Base-by-base conservation (phyloP, 2,113 vertebrate genomes). In the Bos taurus region DNA sequence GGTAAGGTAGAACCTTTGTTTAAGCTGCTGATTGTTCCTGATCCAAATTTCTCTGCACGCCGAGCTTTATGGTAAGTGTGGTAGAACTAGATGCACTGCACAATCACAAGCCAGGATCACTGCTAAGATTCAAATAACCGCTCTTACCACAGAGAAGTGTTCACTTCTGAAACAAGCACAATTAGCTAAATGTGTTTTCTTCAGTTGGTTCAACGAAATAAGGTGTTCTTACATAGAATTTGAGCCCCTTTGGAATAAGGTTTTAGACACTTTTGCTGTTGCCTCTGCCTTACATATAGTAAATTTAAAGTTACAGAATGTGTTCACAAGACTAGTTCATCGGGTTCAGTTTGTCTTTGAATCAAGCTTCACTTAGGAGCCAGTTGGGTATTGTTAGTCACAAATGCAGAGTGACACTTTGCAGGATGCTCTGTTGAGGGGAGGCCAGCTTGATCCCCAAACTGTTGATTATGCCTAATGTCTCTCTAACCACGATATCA, bases 131-230 rank as follows among this genome's bases (percentile, higher is more conserved):
- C 80, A 74, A 57, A 36, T 26, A 48, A 17, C 52, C 6, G 48
- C 12, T 36, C 59, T 40, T 16, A 21, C 23, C 40, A 25, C 71
- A 50, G 83, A 43, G 15, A 48, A 36, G 57, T 43, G 5, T 86
- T 90, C 36, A 64, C 25, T 96, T 74, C 67, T 90, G 74, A 96
- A 96, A 90, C 48, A 95, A 92, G 62, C 50, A 50, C 67, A 78
- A 1, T 46, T 40, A 57, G 36, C 59, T 71, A 60, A n/a, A 59
- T 54, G 59, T 74, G 30, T 89, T 52, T 96, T 80, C 26, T 88
- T 62, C 82, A 14, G 50, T 54, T 81, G n/a, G 33, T 36, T 92
- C 23, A 77, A 40, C 7, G 6, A 80, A 78, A 52, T 64, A 43
- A 77, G 25, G 25, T 67, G 30, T 78, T 94, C 80, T 74, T 85